Evolutionary conservation across 2,888 invertebrate genomes (phyloP).

Genomic region (Zygogramma bicolorata): DNA sequence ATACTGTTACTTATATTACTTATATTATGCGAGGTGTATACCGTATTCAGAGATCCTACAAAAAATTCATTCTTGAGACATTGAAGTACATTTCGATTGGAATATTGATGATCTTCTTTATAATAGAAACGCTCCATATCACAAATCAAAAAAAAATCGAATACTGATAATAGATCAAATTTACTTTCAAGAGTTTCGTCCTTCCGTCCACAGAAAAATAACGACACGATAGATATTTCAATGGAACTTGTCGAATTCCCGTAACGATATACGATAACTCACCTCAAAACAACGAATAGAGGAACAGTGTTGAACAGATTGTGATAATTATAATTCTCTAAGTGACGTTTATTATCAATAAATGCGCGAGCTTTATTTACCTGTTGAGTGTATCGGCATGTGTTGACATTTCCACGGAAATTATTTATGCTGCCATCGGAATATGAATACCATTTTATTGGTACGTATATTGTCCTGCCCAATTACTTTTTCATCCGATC

Average conservation of each 20-base stretch:
- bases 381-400: constrained; percentile 14
- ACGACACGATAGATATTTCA: background rate
- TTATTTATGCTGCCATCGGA: constrained; percentile 1
- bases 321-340: constrained; percentile 18
- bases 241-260: background rate
- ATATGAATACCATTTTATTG: background rate
- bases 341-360: constrained; percentile 24
- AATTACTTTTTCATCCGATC: background rate
- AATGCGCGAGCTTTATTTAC: constrained; percentile 14
- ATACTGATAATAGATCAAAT: background rate
- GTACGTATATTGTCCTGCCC: background rate
- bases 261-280: background rate
- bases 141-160: background rate
- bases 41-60: too few species aligned
- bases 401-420: constrained; percentile 3
- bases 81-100: too few species aligned
- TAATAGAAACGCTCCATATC: too few species aligned
- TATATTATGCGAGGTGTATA: too few species aligned
- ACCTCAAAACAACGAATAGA: constrained; percentile 3
- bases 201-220: background rate
- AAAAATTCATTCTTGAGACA: too few species aligned
- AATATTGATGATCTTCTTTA: too few species aligned
- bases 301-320: constrained; percentile 3
- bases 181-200: background rate
- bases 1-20: too few species aligned